These are phyloP conservation scores for Heliopora coerulea DNA, from an alignment of 92 coral and sea anemone genomes.

Conservation along the genomic window DNA sequence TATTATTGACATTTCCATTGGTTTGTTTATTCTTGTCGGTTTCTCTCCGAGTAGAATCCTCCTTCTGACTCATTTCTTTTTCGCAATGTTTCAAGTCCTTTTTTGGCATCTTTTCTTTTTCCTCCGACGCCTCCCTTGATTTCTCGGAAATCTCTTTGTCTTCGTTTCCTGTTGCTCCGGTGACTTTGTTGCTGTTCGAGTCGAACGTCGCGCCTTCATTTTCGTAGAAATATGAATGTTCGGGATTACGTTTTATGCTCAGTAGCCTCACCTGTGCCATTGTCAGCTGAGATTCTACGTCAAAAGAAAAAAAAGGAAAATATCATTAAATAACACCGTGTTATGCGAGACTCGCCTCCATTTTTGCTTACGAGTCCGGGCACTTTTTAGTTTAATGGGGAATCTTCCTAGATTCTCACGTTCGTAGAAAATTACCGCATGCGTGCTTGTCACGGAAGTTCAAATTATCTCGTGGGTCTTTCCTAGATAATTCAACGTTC, in stretches of 20 bases:
- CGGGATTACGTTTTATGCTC: slow-evolving; percentile 24
- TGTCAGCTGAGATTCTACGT: slow-evolving; percentile 1
- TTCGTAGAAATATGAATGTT: slow-evolving; percentile 23
- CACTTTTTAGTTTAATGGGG: too few relatives aligned
- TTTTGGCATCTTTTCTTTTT: slow-evolving; percentile 2
- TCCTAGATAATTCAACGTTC: too few relatives aligned
- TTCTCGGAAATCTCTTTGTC: slow-evolving; percentile 8
- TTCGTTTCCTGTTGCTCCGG: neutral
- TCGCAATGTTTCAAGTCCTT: slow-evolving; percentile 17
- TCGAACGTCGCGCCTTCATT: slow-evolving; percentile 2
- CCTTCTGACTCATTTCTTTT: neutral
- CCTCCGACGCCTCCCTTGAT: slow-evolving; percentile 1
- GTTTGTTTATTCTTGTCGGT: neutral
- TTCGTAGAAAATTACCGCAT: too few relatives aligned
- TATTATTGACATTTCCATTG: neutral
- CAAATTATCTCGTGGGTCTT: too few relatives aligned
- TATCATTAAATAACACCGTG: too few relatives aligned
- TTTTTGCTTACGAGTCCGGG: too few relatives aligned
- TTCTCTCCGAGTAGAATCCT: neutral
- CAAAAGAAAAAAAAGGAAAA: neutral
- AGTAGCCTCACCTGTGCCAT: slow-evolving; percentile 22
- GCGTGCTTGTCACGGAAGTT: too few relatives aligned
- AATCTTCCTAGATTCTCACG: too few relatives aligned
- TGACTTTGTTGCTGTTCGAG: slow-evolving; percentile 25
- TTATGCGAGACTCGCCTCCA: too few relatives aligned